Base-by-base conservation (phyloP, 2,797 vertebrate genomes). In the Coluber constrictor region DNA sequence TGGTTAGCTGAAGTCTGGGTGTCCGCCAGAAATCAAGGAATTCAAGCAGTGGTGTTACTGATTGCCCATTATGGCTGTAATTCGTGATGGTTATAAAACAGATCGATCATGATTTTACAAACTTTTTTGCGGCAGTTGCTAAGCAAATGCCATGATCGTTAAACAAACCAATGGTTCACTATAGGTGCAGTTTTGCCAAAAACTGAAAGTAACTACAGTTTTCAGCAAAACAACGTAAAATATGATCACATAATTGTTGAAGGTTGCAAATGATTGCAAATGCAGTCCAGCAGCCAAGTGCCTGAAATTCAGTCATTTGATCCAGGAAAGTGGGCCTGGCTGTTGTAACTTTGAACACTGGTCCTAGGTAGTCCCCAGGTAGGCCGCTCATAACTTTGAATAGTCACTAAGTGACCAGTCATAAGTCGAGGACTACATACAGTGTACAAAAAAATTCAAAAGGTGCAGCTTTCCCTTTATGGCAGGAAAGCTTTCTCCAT, bases 271-370 rank as follows among this genome's bases (percentile, higher is more conserved):
- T 37, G 32, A 74, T 74, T 18, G 6, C 37, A 74, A 74, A 37
- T 37, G n/a, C 6, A 18, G 6, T 2, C n/a, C 7, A 0, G 16
- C 7, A 16, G 15, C n/a, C 15, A 3, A 18, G 3, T 0, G n/a
- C 3, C 15, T 37, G 6, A 37, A 74, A 8, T 74, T 37, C 7
- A 37, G 6, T 74, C 66, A 18, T 8, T 8, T 74, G 15, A 37
- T 15, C n/a, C 16, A 18, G 66, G 66, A 74, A 3, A 6, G 15
- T 18, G 7, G n/a, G n/a, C 66, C n/a, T 74, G n/a, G 32, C n/a
- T 74, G 3, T 20, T 18, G 16, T 18, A 74, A 74, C n/a, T 74
- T 74, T 1, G 1, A 74, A 37, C 18, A 32, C 7, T 32, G 66
- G 15, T 32, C 16, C 7, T 37, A 37, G 18, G n/a, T 74, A 74